Conservation (phyloP, 1,140 invertebrate genomes). For the Drosophila repleta region DNA sequence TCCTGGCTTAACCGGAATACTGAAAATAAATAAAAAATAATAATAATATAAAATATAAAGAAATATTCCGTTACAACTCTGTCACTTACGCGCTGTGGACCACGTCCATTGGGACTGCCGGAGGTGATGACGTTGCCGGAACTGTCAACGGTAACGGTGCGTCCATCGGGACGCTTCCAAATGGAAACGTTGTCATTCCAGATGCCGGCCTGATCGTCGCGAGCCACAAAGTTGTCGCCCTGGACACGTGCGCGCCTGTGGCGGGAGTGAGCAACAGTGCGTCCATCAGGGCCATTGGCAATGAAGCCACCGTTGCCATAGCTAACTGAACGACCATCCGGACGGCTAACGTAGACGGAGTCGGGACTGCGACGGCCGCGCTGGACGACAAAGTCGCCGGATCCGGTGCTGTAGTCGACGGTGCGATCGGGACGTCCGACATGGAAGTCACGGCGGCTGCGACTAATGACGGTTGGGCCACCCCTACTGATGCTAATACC, state of each 20-base stretch:
- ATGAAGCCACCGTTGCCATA: background rate
- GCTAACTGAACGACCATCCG: conserved; percentile 27
- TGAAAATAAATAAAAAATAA: background rate
- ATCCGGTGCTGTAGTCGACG: conserved; percentile 18
- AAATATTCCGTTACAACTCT: too few species aligned
- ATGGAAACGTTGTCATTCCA: conserved; percentile 49
- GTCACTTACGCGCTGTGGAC: conserved; percentile 42
- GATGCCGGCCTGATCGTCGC: conserved; percentile 49
- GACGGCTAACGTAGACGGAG: background rate
- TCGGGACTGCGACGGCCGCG: conserved; percentile 38
- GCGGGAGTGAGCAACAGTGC: conserved; percentile 19
- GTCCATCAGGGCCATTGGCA: conserved; percentile 23
- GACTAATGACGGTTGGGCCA: background rate
- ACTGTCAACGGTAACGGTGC: conserved; percentile 37
- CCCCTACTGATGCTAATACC: background rate
- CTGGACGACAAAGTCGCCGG: conserved; percentile 22
- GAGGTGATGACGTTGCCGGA: conserved; percentile 37
- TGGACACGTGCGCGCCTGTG: conserved; percentile 39
- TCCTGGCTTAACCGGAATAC: conserved; percentile 30
- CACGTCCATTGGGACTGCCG: conserved; percentile 41
- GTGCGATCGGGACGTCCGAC: conserved; percentile 33
- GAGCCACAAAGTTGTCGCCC: conserved; percentile 54
- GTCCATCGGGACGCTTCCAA: conserved; percentile 59
- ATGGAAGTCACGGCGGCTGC: conserved; percentile 12
- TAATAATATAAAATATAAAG: too few species aligned